A percentile compares a stretch with the other conserved stretches of the same genome.
phyloP scores from a whole-genome alignment of 2,113 vertebrate species.

The Ailuropoda melanoleuca region DNA sequence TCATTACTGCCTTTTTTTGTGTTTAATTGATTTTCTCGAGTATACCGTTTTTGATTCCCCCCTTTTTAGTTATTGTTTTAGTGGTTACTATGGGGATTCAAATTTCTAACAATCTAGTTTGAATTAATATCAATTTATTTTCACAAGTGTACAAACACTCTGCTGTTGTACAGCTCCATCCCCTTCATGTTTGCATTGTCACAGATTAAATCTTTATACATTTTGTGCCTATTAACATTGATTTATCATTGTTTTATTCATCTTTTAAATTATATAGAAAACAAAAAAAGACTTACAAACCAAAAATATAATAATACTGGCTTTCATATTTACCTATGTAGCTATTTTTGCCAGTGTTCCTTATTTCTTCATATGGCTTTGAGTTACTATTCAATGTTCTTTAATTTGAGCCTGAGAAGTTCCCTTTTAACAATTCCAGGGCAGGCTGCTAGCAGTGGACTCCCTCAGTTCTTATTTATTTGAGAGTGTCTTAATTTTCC shows the following conservation, averaged over 20 bases:
- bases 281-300: neutral
- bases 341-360: neutral
- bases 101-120: neutral
- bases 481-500: neutral
- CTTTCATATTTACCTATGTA: neutral
- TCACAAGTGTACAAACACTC: neutral
- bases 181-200: neutral
- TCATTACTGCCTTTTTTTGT: neutral
- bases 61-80: neutral
- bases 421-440: neutral
- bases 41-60: neutral
- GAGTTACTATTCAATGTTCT: neutral
- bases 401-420: neutral
- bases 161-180: neutral
- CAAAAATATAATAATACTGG: neutral
- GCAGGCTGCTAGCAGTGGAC: neutral
- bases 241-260: neutral
- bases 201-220: neutral
- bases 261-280: neutral
- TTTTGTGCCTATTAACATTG: neutral
- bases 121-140: neutral
- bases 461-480: neutral
- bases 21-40: neutral
- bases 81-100: neutral
- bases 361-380: neutral